Percentiles rank a stretch among this genome's conserved stretches.
phyloP scores from a whole-genome alignment of 2,113 vertebrate species.

The western clawed frog (Xenopus tropicalis) region UCB_Xtro_10.0 CM004446.2:103625001-103625500 shows the following conservation, averaged over 20 bases:
- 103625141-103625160: constrained; percentile 72
- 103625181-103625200: constrained; percentile 60
- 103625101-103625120: constrained; percentile 95
- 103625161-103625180: constrained; percentile 61
- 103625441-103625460: too few species aligned
- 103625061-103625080: constrained; percentile 87
- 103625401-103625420: constrained; percentile 23
- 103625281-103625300: neutral
- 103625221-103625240: constrained; percentile 59
- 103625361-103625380: constrained; percentile 90
- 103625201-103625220: constrained; percentile 59
- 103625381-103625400: constrained; percentile 83
- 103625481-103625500: too few species aligned
- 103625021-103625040: constrained; percentile 81
- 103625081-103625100: constrained; percentile 95
- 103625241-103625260: constrained; percentile 43
- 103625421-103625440: too few species aligned
- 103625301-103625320: constrained; percentile 3
- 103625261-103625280: neutral
- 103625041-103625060: constrained; percentile 83
- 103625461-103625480: too few species aligned
- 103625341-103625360: constrained; percentile 88
- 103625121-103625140: constrained; percentile 87
- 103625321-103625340: constrained; percentile 77
- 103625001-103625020: constrained; percentile 78